Base-by-base conservation (phyloP, 2,888 invertebrate species). In the Agonopterix alstromeriana region DNA sequence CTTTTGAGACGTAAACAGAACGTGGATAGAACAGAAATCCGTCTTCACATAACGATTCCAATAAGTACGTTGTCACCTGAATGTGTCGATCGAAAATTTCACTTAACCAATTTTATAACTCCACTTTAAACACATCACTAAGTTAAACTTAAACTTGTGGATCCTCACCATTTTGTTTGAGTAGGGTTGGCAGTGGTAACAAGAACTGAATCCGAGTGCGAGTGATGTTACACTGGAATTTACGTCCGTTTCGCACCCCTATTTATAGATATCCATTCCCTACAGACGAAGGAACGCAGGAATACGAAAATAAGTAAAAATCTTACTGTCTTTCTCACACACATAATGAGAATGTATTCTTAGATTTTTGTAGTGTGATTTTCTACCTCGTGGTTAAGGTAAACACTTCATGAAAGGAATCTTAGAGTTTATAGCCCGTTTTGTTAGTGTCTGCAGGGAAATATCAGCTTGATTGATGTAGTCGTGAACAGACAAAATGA, bases 191-290 rank as follows among this genome's bases (percentile, higher is more conserved):
- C 71, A 73, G 82, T 72, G 64, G 83, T 82, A 84, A 87, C 83
- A 84, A 84, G 87, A 87, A 88, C 88, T 74, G 84, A 84, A 83
- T 77, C 77, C 74, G 86, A 82, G 84, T 86, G 88, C 88, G 88
- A 86, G 85, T 88, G 86, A 73, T 81, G 82, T 85, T 85, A 87
- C 88, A 88, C 88, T 88, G 82, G 74, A 77, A 71, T 78, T 73
- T 70, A 72, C 75, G 71, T 73, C 70, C 70, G 70, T 62, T 59
- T 71, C 66, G 70, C 75, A 84, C 86, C 86, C 83, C 77, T 88
- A 88, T 88, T 86, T 88, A 88, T 88, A 88, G 38, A 38, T 27
- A 27, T 27, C 72, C 77, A 80, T 76, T 77, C 75, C 73, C 65
- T 61, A 60, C 53, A 50, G 48, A 58, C 58, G 62, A 56, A 54